A percentile compares a stretch with the other conserved stretches of the same genome.
Evolutionary conservation across 2,113 vertebrate genomes (phyloP).

Genomic region (Girardinichthys multiradiatus): DNA sequence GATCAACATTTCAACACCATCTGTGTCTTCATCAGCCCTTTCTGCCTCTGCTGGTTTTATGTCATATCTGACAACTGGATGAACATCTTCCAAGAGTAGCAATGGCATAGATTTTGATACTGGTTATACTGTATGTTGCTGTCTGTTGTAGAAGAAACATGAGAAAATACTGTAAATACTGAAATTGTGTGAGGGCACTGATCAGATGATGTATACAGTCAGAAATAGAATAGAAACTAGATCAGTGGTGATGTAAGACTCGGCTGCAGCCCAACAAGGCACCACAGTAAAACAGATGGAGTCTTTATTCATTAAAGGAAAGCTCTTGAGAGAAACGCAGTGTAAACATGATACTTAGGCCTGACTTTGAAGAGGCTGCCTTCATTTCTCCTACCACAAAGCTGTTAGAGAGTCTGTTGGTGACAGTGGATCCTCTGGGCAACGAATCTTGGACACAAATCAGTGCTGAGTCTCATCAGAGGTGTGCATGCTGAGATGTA

Average conservation of each 20-base stretch:
- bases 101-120: too few species aligned
- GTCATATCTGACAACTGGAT: too few species aligned
- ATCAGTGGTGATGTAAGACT: not conserved
- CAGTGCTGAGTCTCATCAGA: slow-evolving; percentile 21
- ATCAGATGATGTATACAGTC: too few species aligned
- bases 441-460: not conserved
- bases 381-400: slow-evolving; percentile 11
- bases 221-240: too few species aligned
- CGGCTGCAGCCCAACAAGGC: not conserved
- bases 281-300: slow-evolving; percentile 2
- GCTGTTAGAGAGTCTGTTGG: not conserved
- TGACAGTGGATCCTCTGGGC: not conserved
- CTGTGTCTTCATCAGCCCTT: too few species aligned
- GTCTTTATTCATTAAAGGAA: slow-evolving; percentile 15
- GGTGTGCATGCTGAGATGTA: slow-evolving; percentile 25
- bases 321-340: not conserved
- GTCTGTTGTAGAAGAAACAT: too few species aligned
- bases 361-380: slow-evolving; percentile 16
- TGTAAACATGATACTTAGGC: slow-evolving; percentile 14
- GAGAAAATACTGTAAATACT: too few species aligned
- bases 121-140: too few species aligned
- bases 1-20: too few species aligned
- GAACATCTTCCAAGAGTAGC: too few species aligned
- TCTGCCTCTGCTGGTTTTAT: too few species aligned
- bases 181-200: too few species aligned